Conservation (phyloP, 2,113 vertebrate species). For the Oryzias melastigma region DNA sequence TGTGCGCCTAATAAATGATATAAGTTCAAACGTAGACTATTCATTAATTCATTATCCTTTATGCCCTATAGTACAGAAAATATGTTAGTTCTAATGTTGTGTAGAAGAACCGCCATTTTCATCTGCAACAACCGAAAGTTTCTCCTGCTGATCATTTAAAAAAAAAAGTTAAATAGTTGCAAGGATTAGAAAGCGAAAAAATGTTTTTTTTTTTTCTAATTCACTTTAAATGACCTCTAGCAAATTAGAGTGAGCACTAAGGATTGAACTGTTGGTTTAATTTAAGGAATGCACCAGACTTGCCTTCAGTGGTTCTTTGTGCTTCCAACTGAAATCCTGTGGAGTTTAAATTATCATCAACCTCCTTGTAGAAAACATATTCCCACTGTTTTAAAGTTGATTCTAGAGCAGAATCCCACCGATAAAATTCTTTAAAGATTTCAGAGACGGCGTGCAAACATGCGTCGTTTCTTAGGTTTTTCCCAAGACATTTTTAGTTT, state of each 20-base stretch:
- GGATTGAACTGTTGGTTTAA: constrained; percentile 21
- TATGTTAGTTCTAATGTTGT: too few relatives aligned
- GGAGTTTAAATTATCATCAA: constrained; percentile 55
- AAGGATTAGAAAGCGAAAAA: too few relatives aligned
- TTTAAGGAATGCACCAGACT: constrained; percentile 19
- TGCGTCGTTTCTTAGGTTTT: not conserved
- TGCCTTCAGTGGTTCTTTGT: constrained; percentile 33
- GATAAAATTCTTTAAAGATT: not conserved
- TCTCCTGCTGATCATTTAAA: too few relatives aligned
- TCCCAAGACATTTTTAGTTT: not conserved
- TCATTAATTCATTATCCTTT: too few relatives aligned
- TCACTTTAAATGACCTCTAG: not conserved
- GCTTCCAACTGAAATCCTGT: constrained; percentile 23
- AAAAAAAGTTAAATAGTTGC: too few relatives aligned
- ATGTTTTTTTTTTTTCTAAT: not conserved
- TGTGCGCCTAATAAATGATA: too few relatives aligned
- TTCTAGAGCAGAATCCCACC: not conserved
- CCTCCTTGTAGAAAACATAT: constrained; percentile 24
- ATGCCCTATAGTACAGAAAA: too few relatives aligned
- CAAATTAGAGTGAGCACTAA: constrained; percentile 3
- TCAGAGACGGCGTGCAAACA: too few relatives aligned
- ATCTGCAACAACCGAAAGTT: too few relatives aligned
- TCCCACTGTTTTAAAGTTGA: constrained; percentile 31
- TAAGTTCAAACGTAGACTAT: too few relatives aligned
- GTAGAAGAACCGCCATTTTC: too few relatives aligned